phyloP scores from a whole-genome alignment of 1,140 invertebrate species.

The Bathynomus jamesi region DNA sequence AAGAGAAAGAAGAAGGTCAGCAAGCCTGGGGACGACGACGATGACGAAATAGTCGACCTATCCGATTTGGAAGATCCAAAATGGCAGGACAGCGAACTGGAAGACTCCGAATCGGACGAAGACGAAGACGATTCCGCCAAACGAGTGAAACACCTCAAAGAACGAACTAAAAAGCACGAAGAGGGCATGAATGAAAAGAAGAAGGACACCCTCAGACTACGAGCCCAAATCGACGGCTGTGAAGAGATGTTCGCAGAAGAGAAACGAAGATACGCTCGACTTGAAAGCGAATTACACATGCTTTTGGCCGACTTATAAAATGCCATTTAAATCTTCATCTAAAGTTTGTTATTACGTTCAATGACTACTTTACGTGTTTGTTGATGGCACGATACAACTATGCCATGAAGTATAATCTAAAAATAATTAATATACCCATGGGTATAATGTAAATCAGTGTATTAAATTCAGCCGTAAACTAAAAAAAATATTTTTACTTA shows the following conservation, averaged over 20 bases:
- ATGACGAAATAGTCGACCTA: constrained; percentile 18
- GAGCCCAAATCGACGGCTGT: constrained; percentile 16
- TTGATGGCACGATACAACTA: no score
- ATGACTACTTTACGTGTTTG: no score
- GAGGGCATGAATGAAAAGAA: constrained; percentile 13
- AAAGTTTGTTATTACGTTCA: no score
- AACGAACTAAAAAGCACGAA: constrained; percentile 22
- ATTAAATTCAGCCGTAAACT: no score
- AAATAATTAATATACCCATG: no score
- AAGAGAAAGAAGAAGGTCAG: constrained; percentile 30
- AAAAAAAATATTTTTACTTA: no score
- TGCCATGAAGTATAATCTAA: no score
- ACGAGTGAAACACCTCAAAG: constrained; percentile 21
- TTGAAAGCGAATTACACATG: constrained; percentile 30
- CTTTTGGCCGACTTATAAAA: constrained; percentile 24
- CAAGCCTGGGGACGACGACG: constrained; percentile 19
- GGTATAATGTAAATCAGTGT: no score
- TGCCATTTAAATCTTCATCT: no score
- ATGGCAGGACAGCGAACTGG: constrained; percentile 25
- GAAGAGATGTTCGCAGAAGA: constrained; percentile 26
- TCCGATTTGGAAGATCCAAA: constrained; percentile 17
- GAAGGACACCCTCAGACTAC: constrained; percentile 19
- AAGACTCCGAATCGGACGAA: constrained; percentile 24
- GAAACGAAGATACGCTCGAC: constrained; percentile 17
- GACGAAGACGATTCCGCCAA: constrained; percentile 14